Evolutionary conservation across 2,797 vertebrate genomes (phyloP).

Genomic region (Poecilia gillii): DNA sequence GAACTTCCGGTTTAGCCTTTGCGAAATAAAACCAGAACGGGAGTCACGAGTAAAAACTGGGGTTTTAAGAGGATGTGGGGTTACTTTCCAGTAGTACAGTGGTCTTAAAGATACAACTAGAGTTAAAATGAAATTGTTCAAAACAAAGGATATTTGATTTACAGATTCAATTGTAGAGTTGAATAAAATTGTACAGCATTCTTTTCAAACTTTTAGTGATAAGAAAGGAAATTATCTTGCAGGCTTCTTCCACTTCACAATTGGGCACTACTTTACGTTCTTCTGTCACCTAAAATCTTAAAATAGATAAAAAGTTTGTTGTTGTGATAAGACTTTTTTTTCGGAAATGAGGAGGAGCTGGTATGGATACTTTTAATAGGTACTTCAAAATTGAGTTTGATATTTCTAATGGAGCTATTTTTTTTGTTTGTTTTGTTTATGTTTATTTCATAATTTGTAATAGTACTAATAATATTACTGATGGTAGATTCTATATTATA

Average conservation of each 20-base stretch:
- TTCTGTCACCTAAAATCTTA: neutral
- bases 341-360: neutral
- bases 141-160: neutral
- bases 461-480: neutral
- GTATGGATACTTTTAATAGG: neutral
- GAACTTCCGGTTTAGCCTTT: constrained; percentile 29
- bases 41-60: neutral
- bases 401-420: neutral
- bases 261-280: neutral
- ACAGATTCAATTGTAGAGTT: neutral
- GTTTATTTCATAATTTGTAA: neutral
- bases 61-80: neutral
- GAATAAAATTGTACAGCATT: neutral
- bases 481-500: neutral
- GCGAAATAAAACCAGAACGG: constrained; percentile 42
- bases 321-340: neutral
- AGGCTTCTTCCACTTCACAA: neutral
- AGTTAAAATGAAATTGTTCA: neutral
- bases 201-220: neutral
- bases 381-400: neutral
- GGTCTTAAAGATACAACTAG: neutral
- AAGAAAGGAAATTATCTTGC: neutral
- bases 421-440: neutral
- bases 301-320: neutral
- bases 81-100: neutral